Conservation (phyloP, 2,888 invertebrate genomes). For the Neria commutata region DNA sequence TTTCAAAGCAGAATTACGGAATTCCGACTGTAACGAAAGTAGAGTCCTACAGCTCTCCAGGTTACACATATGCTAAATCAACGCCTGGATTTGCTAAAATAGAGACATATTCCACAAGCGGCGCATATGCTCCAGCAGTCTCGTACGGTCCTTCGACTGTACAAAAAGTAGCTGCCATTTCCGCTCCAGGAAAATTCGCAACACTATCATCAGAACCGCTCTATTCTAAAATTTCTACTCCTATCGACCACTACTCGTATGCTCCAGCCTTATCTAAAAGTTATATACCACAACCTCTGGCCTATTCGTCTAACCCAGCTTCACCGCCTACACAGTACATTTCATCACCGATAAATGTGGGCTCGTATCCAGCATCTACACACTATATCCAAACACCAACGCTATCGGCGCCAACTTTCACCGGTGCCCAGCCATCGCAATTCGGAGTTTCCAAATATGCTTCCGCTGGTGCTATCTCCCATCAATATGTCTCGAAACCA, state of each 20-base stretch:
- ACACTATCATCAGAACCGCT: constrained; percentile 37
- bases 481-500: constrained; percentile 26
- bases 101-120: constrained; percentile 32
- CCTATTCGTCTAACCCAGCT: constrained; percentile 9
- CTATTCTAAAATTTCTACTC: constrained; percentile 28
- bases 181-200: constrained; percentile 32
- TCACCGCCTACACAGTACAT: constrained; percentile 32
- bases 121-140: constrained; percentile 39
- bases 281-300: constrained; percentile 40
- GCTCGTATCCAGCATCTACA: constrained; percentile 34
- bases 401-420: too few species aligned
- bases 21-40: constrained; percentile 57
- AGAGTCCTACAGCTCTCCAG: constrained; percentile 56
- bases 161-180: constrained; percentile 38
- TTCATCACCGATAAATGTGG: constrained; percentile 35
- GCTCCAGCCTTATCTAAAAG: constrained; percentile 43
- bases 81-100: constrained; percentile 26
- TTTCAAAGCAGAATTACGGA: constrained; percentile 34
- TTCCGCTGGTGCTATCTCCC: constrained; percentile 18
- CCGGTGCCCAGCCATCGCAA: constrained; percentile 39
- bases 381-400: constrained; percentile 33
- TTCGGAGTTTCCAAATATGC: constrained; percentile 11
- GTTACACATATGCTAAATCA: constrained; percentile 61
- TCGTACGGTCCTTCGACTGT: constrained; percentile 38
- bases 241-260: constrained; percentile 39